Conservation (phyloP, 2,888 invertebrate species). For the Gastrophysa polygoni region DNA sequence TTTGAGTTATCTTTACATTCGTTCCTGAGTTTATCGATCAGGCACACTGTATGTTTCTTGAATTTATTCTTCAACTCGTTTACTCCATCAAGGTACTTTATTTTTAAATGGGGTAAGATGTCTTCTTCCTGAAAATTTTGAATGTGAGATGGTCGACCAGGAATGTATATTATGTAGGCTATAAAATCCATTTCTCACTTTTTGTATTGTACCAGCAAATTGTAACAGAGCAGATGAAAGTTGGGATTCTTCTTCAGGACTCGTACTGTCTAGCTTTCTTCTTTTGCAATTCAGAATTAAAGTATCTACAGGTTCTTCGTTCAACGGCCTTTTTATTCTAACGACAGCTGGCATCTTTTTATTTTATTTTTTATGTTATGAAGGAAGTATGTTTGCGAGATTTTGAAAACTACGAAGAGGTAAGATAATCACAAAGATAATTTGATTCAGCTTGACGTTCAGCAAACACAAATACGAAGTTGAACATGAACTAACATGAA, state of each 20-base stretch:
- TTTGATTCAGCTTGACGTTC: too few species aligned
- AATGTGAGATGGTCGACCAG: too few species aligned
- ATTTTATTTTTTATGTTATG: too few species aligned
- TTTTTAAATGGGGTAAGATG: constrained; percentile 57
- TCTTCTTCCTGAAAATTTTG: constrained; percentile 56
- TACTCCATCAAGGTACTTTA: constrained; percentile 56
- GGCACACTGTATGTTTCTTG: constrained; percentile 59
- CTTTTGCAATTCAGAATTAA: constrained; percentile 75
- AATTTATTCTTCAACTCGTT: constrained; percentile 58
- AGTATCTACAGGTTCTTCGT: constrained; percentile 74
- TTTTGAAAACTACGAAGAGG: too few species aligned
- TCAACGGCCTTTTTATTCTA: constrained; percentile 73
- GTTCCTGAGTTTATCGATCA: constrained; percentile 58
- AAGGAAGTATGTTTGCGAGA: too few species aligned
- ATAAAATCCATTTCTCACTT: too few species aligned
- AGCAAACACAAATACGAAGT: too few species aligned
- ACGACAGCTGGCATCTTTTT: constrained; percentile 66
- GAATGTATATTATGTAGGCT: too few species aligned
- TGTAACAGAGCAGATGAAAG: constrained; percentile 68
- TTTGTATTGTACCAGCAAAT: constrained; percentile 73
- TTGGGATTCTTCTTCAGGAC: constrained; percentile 47
- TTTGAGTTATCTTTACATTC: constrained; percentile 59
- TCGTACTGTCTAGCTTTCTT: constrained; percentile 63
- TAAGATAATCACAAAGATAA: too few species aligned
- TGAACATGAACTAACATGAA: too few species aligned